Conservation (phyloP, 2,797 vertebrate genomes). For the Ctenosaura bakeri region DNA sequence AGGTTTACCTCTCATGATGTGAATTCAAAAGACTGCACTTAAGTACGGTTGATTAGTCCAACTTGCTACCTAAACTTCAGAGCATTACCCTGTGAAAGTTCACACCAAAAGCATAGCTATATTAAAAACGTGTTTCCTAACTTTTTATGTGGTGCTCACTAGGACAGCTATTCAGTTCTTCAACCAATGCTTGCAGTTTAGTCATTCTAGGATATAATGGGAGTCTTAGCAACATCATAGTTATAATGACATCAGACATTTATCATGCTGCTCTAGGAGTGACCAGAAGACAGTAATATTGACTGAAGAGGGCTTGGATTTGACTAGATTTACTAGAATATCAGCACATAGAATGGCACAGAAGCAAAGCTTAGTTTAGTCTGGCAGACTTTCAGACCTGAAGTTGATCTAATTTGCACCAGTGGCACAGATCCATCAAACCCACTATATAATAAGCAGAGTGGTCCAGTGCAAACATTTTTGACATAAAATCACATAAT, state of each 20-base stretch:
- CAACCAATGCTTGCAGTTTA: conserved; percentile 62
- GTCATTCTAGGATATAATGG: conserved; percentile 73
- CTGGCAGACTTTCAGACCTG: neutral
- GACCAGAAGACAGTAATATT: conserved; percentile 72
- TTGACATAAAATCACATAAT: no score
- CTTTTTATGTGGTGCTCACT: conserved; percentile 49
- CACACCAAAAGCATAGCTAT: neutral
- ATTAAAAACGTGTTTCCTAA: conserved; percentile 48
- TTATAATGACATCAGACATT: conserved; percentile 66
- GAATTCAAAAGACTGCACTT: conserved; percentile 64
- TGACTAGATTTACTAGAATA: conserved; percentile 54
- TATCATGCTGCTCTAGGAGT: conserved; percentile 66
- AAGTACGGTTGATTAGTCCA: conserved; percentile 70
- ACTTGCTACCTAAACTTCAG: conserved; percentile 66
- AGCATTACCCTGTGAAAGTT: conserved; percentile 64
- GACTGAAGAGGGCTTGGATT: conserved; percentile 59
- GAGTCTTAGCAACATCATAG: conserved; percentile 73
- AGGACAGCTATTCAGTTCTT: conserved; percentile 57
- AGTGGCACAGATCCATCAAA: neutral
- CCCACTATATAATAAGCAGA: neutral
- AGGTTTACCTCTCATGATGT: conserved; percentile 49
- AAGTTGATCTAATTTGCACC: neutral
- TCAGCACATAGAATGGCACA: conserved; percentile 22
- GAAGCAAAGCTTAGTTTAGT: conserved; percentile 15
- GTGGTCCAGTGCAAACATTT: neutral